A percentile compares a stretch with the other conserved stretches of the same genome.
phyloP scores from a whole-genome alignment of 2,113 vertebrate genomes.

The Etheostoma spectabile region DNA sequence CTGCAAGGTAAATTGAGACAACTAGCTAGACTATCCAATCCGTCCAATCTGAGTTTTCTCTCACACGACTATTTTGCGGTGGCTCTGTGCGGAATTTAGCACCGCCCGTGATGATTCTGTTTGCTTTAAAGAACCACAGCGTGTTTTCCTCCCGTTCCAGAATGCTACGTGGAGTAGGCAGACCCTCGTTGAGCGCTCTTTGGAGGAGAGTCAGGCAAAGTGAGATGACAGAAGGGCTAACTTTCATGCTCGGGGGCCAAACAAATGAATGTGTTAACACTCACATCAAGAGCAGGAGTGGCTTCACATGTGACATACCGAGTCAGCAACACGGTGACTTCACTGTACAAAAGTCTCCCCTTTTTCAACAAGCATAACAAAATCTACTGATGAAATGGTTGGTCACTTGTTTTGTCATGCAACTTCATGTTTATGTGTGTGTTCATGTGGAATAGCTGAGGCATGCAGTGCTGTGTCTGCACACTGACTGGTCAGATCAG shows the following conservation, averaged over 20 bases:
- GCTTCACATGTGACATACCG: conserved; percentile 1
- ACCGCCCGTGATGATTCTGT: too few species aligned
- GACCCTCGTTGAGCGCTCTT: too few species aligned
- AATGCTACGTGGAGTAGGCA: too few species aligned
- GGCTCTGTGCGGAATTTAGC: too few species aligned
- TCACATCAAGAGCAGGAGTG: neutral
- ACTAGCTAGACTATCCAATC: too few species aligned
- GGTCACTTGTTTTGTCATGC: conserved; percentile 22
- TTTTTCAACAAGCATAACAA: conserved; percentile 1
- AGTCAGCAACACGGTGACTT: neutral
- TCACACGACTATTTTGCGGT: too few species aligned
- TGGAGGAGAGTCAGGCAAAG: too few species aligned
- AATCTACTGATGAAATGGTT: conserved; percentile 25
- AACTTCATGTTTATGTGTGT: conserved; percentile 28
- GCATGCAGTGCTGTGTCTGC: conserved; percentile 68
- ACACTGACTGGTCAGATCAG: conserved; percentile 76
- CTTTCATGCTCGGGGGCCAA: conserved; percentile 14
- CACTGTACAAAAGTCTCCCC: neutral
- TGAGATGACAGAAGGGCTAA: conserved; percentile 2
- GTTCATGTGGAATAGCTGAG: conserved; percentile 40
- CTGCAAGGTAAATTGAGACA: too few species aligned
- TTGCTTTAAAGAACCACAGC: too few species aligned
- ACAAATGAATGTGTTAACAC: conserved; percentile 20
- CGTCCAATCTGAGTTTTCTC: too few species aligned
- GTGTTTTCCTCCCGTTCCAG: too few species aligned